Evolutionary conservation across 1,140 invertebrate species (phyloP).

Genomic region (Druon quercuslanigerum): DNA sequence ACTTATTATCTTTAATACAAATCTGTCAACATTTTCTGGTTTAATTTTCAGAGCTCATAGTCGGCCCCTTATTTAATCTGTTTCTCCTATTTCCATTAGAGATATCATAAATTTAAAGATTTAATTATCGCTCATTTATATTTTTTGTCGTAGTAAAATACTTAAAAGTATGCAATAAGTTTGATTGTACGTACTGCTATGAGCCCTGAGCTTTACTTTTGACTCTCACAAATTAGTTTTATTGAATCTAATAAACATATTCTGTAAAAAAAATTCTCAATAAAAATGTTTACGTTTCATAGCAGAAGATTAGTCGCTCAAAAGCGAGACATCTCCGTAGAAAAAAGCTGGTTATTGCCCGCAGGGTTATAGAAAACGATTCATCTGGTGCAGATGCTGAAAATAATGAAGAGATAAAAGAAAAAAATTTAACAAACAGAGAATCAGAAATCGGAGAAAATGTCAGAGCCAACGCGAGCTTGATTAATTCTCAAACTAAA

Average conservation of each 20-base stretch:
- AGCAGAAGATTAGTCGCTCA: conserved; percentile 59
- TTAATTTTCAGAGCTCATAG: too few species aligned
- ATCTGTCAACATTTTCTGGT: too few species aligned
- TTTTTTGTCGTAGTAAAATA: too few species aligned
- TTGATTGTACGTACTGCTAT: too few species aligned
- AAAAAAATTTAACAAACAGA: conserved; percentile 37
- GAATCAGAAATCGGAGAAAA: conserved; percentile 42
- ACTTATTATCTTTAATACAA: too few species aligned
- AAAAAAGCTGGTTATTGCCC: conserved; percentile 62
- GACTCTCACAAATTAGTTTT: not conserved
- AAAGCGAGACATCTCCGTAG: conserved; percentile 64
- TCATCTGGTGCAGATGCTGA: conserved; percentile 41
- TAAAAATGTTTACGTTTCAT: conserved; percentile 41
- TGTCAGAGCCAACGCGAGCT: conserved; percentile 32
- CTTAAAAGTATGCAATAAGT: too few species aligned
- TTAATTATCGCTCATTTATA: too few species aligned
- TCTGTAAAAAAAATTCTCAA: not conserved
- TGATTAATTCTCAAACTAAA: conserved; percentile 31
- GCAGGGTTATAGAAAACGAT: conserved; percentile 54
- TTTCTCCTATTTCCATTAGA: too few species aligned
- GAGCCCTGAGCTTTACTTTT: not conserved
- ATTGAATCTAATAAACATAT: not conserved
- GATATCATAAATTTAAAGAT: too few species aligned
- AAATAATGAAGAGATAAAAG: conserved; percentile 38
- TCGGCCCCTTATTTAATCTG: too few species aligned